These are phyloP conservation scores for Syncerus caffer DNA, from an alignment of 2,797 vertebrate species.

Conservation along the genomic window DNA sequence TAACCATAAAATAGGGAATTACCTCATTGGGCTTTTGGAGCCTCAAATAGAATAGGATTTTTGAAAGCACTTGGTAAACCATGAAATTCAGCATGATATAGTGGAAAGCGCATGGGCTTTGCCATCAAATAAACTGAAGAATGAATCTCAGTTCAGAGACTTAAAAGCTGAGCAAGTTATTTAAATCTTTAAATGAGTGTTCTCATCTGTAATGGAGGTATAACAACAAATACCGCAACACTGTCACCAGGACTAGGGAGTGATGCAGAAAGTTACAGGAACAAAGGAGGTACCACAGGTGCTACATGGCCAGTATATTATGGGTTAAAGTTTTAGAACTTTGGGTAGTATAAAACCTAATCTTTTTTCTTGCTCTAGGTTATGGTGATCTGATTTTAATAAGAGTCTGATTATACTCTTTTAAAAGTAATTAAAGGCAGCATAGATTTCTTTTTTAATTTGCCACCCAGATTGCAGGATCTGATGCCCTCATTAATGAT, in stretches of 20 bases:
- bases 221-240: neutral
- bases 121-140: neutral
- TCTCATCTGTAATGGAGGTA: neutral
- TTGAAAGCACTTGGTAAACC: constrained; percentile 20
- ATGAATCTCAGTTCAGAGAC: neutral
- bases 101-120: neutral
- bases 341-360: neutral
- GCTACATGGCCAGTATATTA: neutral
- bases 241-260: neutral
- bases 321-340: neutral
- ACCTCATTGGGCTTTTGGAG: neutral
- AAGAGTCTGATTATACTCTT: constrained; percentile 31
- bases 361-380: neutral
- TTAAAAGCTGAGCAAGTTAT: neutral
- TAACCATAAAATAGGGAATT: constrained; percentile 19
- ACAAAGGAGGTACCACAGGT: neutral
- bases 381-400: constrained; percentile 30
- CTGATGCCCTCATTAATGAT: constrained; percentile 59
- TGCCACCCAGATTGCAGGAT: neutral
- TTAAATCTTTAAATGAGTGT: neutral
- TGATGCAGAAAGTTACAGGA: neutral
- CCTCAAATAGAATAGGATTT: constrained; percentile 20
- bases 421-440: constrained; percentile 62
- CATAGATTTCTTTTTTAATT: constrained; percentile 39
- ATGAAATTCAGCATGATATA: constrained; percentile 4